Conservation (phyloP, 2,888 invertebrate species). For the Lasioglossum zephyrum region DNA sequence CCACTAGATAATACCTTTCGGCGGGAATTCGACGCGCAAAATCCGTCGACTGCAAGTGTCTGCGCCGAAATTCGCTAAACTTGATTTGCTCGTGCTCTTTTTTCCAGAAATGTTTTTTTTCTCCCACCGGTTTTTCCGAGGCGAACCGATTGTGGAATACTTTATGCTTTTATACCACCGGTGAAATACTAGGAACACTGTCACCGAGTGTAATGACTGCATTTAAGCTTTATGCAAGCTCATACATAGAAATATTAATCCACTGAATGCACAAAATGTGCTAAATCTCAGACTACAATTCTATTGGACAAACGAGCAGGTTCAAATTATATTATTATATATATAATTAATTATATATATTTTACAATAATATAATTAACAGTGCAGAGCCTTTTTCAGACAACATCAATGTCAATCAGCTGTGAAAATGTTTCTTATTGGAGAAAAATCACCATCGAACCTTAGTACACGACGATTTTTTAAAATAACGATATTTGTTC, state of each 20-base stretch:
- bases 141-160: background rate
- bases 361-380: too few species aligned
- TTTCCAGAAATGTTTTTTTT: background rate
- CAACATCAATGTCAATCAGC: too few species aligned
- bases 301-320: background rate
- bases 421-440: too few species aligned
- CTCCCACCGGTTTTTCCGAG: background rate
- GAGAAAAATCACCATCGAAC: too few species aligned
- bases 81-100: too few species aligned
- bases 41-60: background rate
- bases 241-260: background rate
- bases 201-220: background rate
- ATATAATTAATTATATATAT: too few species aligned
- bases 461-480: too few species aligned
- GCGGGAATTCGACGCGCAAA: background rate
- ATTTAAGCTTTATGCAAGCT: background rate
- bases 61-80: background rate
- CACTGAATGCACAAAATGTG: background rate
- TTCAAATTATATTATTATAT: too few species aligned
- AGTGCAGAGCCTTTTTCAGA: background rate
- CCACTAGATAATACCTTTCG: background rate
- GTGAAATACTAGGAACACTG: background rate
- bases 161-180: background rate
- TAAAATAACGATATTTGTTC: too few species aligned
- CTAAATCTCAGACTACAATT: background rate